A percentile compares a stretch with the other conserved stretches of the same genome.
Evolutionary conservation across 1,140 invertebrate species (phyloP).

Genomic region (Eriocheir sinensis): DNA sequence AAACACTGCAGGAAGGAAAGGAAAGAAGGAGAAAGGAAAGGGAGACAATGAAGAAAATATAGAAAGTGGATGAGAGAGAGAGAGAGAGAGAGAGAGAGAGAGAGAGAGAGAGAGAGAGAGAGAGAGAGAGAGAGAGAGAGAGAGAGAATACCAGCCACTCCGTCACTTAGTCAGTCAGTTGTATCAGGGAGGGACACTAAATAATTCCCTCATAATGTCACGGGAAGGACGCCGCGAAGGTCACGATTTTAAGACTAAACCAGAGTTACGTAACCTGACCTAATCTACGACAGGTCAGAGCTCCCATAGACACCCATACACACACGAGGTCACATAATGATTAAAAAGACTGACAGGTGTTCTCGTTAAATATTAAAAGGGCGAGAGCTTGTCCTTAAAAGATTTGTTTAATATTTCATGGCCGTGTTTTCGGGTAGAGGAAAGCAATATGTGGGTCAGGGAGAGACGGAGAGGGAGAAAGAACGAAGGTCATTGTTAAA

Average conservation of each 20-base stretch:
- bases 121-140: background rate
- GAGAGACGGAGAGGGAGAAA: too few relatives aligned
- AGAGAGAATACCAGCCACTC: too few relatives aligned
- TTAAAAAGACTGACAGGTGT: background rate
- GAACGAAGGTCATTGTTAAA: background rate
- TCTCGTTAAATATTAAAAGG: background rate
- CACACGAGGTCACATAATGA: background rate
- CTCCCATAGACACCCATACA: background rate
- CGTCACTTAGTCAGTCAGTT: background rate
- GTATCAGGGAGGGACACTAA: background rate
- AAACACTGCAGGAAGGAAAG: background rate
- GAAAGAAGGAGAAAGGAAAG: background rate
- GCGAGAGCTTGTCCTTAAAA: background rate
- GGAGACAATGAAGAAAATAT: background rate
- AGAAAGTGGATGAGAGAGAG: background rate
- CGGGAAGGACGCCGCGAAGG: background rate
- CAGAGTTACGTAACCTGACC: background rate
- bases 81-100: background rate
- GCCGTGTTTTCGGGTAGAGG: background rate
- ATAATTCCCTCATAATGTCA: conserved; percentile 1
- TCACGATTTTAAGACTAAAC: background rate
- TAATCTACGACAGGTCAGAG: background rate
- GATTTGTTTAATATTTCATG: background rate
- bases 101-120: background rate
- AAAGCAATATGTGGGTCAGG: background rate